phyloP scores from a whole-genome alignment of 2,888 invertebrate species.

The Mythimna ferrago region DNA sequence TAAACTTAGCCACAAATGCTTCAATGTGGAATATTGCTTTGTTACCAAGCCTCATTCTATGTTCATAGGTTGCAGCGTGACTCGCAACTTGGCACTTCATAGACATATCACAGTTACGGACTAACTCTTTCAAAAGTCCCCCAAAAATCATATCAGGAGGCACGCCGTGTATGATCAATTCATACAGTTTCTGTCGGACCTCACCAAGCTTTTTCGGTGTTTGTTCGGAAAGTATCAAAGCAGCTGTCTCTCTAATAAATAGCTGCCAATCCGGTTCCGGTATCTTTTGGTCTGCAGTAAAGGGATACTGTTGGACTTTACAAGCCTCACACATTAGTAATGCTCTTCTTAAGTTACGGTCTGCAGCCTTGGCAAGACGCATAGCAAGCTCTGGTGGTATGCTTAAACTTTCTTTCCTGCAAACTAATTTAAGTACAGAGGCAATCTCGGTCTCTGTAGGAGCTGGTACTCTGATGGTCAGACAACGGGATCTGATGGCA shows the following conservation, averaged over 20 bases:
- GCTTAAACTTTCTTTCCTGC: constrained; percentile 95
- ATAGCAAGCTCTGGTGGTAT: constrained; percentile 94
- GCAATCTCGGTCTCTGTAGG: constrained; percentile 95
- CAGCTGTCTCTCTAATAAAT: constrained; percentile 96
- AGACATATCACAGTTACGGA: constrained; percentile 97
- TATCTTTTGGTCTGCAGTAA: constrained; percentile 94
- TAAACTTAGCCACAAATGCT: constrained; percentile 99
- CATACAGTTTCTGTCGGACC: constrained; percentile 97
- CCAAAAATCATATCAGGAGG: constrained; percentile 98
- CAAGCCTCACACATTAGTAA: constrained; percentile 98
- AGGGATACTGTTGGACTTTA: constrained; percentile 97
- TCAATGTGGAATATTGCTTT: constrained; percentile 99
- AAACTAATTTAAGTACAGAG: constrained; percentile 92
- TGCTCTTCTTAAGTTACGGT: constrained; percentile 97
- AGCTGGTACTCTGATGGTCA: constrained; percentile 97
- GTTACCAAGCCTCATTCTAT: constrained; percentile 97
- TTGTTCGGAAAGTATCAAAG: constrained; percentile 96
- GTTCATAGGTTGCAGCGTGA: constrained; percentile 97
- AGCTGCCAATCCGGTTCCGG: constrained; percentile 98
- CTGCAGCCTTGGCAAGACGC: constrained; percentile 94
- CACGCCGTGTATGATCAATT: constrained; percentile 97
- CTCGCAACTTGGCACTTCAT: constrained; percentile 96
- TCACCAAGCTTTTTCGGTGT: constrained; percentile 95
- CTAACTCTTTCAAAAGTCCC: constrained; percentile 95
- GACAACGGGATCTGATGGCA: constrained; percentile 98